A percentile compares a stretch with the other conserved stretches of the same genome.
phyloP scores from a whole-genome alignment of 2,113 vertebrate genomes.

The Pterophyllum scalare region DNA sequence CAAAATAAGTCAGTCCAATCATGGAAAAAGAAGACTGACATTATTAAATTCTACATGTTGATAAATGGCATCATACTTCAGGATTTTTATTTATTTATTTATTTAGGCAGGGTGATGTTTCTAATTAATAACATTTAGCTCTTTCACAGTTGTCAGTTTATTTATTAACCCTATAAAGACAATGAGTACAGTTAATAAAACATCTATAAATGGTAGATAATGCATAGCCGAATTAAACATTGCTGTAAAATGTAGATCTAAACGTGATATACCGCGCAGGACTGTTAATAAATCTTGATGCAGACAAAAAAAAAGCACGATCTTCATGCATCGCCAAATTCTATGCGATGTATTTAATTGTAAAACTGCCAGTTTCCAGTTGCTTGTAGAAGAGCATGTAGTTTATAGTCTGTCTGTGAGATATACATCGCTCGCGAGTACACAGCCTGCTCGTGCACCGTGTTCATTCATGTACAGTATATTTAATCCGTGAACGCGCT shows the following conservation, averaged over 20 bases:
- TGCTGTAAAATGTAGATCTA: not conserved
- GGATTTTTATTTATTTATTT: not conserved
- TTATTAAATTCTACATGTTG: not conserved
- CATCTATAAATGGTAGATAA: not conserved
- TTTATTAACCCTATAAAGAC: not conserved
- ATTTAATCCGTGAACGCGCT: slow-evolving; percentile 49
- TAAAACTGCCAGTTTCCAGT: not conserved
- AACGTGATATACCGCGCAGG: not conserved
- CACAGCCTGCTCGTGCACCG: slow-evolving; percentile 43
- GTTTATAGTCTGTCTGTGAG: not conserved
- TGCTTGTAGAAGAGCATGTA: not conserved
- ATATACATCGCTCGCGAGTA: not conserved
- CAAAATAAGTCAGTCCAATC: not conserved
- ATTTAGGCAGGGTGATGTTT: not conserved
- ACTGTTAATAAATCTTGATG: not conserved
- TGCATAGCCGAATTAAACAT: not conserved
- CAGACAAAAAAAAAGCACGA: not conserved
- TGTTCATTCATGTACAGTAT: slow-evolving; percentile 66
- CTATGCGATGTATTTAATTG: not conserved
- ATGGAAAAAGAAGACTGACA: not conserved
- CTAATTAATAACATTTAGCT: not conserved
- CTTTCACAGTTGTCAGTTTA: not conserved
- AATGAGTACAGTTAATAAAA: not conserved
- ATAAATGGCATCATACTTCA: not conserved
- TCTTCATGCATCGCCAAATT: not conserved